These are phyloP conservation scores for Campoletis sonorensis DNA, from an alignment of 1,140 invertebrate genomes.

Conservation along the genomic window DNA sequence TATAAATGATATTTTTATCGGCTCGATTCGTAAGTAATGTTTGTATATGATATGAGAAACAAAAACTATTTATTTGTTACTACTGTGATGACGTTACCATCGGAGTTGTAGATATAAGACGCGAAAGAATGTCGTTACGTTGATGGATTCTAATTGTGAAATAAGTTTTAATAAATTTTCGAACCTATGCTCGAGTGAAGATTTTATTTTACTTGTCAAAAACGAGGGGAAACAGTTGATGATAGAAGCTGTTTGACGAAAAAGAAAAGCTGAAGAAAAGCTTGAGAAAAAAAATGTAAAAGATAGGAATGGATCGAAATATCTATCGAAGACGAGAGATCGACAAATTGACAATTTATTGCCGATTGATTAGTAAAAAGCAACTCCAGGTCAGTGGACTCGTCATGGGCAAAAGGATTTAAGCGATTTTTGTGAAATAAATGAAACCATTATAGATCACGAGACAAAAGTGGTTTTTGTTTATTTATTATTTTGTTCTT, in stretches of 20 bases:
- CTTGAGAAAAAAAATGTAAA: too few species aligned
- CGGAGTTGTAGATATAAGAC: neutral
- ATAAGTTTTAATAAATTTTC: neutral
- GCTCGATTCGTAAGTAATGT: neutral
- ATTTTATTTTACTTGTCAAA: too few species aligned
- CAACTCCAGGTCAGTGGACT: too few species aligned
- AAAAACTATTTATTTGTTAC: constrained; percentile 8
- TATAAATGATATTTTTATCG: neutral
- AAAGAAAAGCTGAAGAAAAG: too few species aligned
- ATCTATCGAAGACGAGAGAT: too few species aligned
- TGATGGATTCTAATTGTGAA: neutral
- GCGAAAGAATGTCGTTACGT: neutral
- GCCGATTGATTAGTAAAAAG: too few species aligned
- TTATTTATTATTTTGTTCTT: constrained; percentile 27
- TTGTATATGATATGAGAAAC: neutral
- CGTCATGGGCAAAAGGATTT: neutral
- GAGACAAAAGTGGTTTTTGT: constrained; percentile 69
- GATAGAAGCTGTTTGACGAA: too few species aligned
- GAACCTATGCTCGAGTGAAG: too few species aligned
- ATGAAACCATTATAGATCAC: constrained; percentile 74
- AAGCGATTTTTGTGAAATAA: constrained; percentile 69
- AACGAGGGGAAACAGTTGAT: too few species aligned
- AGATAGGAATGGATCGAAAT: too few species aligned
- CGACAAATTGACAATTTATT: too few species aligned
- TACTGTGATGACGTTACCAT: constrained; percentile 8